Base-by-base conservation (phyloP, 2,888 invertebrate genomes). In the Coecobrya sp. region DNA sequence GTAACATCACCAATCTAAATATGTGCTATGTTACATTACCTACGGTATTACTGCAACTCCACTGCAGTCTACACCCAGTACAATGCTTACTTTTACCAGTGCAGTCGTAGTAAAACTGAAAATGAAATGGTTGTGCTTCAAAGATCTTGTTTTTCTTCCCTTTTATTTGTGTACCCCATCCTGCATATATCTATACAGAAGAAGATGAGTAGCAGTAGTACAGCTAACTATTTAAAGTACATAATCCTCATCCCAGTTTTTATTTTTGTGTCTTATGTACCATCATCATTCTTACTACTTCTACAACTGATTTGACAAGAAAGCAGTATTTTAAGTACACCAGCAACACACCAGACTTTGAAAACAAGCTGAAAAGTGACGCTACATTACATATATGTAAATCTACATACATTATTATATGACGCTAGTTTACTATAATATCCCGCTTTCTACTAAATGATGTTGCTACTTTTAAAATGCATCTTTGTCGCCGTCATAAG, bases 111-210 rank as follows among this genome's bases (percentile, higher is more conserved):
- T 22, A 82, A 27, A 36, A 81, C 27, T 59, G 82, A 82, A 82
- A 82, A 82, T 82, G 82, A 82, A 82, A 84, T 84, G 62, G 59
- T 52, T 52, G n/a, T n/a, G n/a, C n/a, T 52, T 55, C 81, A 55
- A 27, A 25, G 30, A 27, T 55, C 81, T 16, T 22, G 19, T 42
- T 45, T 7, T n/a, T n/a, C 19, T 70, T 1, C 62, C 0, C 25
- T n/a, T 25, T 65, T 65, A 25, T 25, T 25, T 25, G 27, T 25
- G 22, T 59, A 7, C 59, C 22, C 5, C n/a, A n/a, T n/a, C n/a
- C n/a, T n/a, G n/a, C n/a, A n/a, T 16, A 59, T 19, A 59, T 8
- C 59, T 4, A 19, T 19, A 59, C 52, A 11, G 52, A 16, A 11
- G 52, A 16, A 16, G 52, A 52, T 11, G 13, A 52, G 59, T 8